A percentile compares a stretch with the other conserved stretches of the same genome.
Evolutionary conservation across 2,797 vertebrate genomes (phyloP).

Genomic region (Melanotaenia maccullochi): DNA sequence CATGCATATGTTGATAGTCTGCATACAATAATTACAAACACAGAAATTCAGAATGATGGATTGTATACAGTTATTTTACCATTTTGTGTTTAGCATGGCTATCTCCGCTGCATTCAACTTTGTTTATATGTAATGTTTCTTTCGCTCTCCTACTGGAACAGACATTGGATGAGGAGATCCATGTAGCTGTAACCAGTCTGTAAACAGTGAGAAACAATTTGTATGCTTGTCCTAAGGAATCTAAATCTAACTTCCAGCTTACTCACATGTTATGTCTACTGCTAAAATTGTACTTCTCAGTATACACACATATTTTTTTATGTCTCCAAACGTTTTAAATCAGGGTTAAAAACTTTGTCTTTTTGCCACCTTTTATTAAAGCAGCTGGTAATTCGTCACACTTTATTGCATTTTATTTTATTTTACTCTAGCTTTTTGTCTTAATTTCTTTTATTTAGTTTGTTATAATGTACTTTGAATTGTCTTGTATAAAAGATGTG

Average conservation of each 20-base stretch:
- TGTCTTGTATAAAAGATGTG: too few relatives aligned
- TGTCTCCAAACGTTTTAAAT: background rate
- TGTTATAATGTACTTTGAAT: too few relatives aligned
- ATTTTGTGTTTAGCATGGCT: constrained; percentile 19
- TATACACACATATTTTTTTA: background rate
- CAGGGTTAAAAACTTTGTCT: too few relatives aligned
- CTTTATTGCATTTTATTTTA: too few relatives aligned
- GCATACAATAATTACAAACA: constrained; percentile 38
- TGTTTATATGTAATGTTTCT: background rate
- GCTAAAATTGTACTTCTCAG: background rate
- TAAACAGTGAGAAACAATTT: constrained; percentile 9
- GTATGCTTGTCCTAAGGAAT: background rate
- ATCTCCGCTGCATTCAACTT: background rate
- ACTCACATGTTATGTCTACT: background rate
- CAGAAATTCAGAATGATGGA: constrained; percentile 37
- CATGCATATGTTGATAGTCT: constrained; percentile 26
- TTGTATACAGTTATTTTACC: constrained; percentile 44
- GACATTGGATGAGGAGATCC: background rate
- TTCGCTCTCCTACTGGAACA: background rate
- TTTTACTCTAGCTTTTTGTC: too few relatives aligned
- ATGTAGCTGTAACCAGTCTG: background rate
- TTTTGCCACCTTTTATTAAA: too few relatives aligned
- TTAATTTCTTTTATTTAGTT: too few relatives aligned
- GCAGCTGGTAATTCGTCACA: too few relatives aligned
- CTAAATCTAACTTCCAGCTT: background rate